Evolutionary conservation across 2,888 invertebrate species (phyloP), one percentile per base, ranked within the genome.

Genomic region (Nemotelus pantherinus): DNA sequence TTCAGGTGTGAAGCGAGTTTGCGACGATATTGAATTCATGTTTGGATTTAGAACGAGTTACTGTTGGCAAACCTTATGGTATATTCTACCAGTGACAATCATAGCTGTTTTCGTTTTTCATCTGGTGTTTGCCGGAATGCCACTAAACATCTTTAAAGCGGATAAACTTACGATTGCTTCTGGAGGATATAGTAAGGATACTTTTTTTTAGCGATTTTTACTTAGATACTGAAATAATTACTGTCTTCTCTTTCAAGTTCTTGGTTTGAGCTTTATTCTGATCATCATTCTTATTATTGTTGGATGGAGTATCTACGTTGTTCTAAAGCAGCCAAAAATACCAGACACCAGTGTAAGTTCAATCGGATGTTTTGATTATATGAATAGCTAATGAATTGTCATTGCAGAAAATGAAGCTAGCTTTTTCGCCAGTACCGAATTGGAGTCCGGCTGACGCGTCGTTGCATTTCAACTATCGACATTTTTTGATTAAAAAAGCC

Each of bases 21-120:
- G 60, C 44, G 60, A 60, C 25, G 74, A 74, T 39, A 60, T 60
- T 55, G 74, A 74, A 45, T 74, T 74, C 48, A 60, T 74, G 74
- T 74, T 60, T 48, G 74, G 74, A 3, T 74, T 60, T 39, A 60
- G 48, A 47, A 74, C 60, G 4, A 60, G 47, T 9, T 48, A 41
- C 2, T 41, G 60, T 10, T 74, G 74, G 74, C 58, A 48, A n/a
- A 43, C 63, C 2, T 7, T 39, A 4, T 74, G 74, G 74, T 47
- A 7, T 41, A 45, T 6, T 7, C 2, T 60, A 7, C 74, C 74
- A 41, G 9, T 63, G 5, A 39, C n/a, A 39, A 48, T 74, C 6
- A 48, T 44, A 41, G 9, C 25, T 50, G 25, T 57, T 57, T 58
- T 57, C 4, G 45, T 45, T 43, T 57, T 25, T 57, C 44, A 57